Percentiles rank a stretch among this genome's conserved stretches.
phyloP scores from a whole-genome alignment of 2,888 invertebrate species.

The Drosophila bunnanda region DNA sequence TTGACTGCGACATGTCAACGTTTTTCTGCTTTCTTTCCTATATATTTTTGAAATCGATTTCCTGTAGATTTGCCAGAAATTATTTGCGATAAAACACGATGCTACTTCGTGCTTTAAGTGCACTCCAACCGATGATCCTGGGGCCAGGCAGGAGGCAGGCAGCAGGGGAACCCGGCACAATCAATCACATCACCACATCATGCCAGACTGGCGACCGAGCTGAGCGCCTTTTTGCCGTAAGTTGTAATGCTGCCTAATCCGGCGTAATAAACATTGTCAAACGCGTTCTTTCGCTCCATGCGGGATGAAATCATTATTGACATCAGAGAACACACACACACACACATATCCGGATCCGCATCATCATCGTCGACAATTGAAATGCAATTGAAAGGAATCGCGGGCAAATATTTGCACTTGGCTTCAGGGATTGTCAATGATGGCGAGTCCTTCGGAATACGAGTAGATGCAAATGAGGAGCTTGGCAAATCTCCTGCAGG shows the following conservation, averaged over 20 bases:
- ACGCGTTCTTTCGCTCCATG: conserved; percentile 60
- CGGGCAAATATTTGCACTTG: conserved; percentile 74
- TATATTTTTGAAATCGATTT: conserved; percentile 71
- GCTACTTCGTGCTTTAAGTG: conserved; percentile 81
- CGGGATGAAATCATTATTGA: conserved; percentile 68
- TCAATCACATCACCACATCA: conserved; percentile 74
- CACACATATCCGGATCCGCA: conserved; percentile 25
- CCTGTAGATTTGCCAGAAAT: conserved; percentile 82
- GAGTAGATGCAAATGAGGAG: conserved; percentile 44
- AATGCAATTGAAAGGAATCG: conserved; percentile 69
- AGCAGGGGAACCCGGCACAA: conserved; percentile 37
- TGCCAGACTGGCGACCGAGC: conserved; percentile 58
- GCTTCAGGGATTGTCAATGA: conserved; percentile 58
- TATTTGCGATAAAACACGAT: conserved; percentile 84
- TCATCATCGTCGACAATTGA: conserved; percentile 43
- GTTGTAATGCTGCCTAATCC: conserved; percentile 80
- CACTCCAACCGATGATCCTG: conserved; percentile 56
- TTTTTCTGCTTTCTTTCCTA: conserved; percentile 11
- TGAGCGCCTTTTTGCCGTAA: conserved; percentile 34
- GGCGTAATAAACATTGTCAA: conserved; percentile 76
- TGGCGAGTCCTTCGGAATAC: conserved; percentile 31
- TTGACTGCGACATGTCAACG: conserved; percentile 38
- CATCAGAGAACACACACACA: conserved; percentile 32
- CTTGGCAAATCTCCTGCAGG: conserved; percentile 5
- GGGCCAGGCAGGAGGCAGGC: background rate